Evolutionary conservation across 2,113 vertebrate species (phyloP).

Genomic region (Lepus europaeus): DNA sequence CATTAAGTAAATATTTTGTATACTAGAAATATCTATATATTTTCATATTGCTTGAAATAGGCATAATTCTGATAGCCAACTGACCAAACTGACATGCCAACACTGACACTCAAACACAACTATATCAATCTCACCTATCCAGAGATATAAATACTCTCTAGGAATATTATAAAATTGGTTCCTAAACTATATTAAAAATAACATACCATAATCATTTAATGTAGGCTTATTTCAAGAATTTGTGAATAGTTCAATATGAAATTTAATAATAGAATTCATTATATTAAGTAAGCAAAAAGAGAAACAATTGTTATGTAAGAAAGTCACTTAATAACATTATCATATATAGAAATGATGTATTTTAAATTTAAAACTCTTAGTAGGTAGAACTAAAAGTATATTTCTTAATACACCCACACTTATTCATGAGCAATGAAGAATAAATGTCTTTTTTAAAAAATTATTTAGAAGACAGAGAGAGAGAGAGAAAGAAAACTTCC

Average conservation of each 20-base stretch:
- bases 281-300: not conserved
- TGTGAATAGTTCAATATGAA: not conserved
- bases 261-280: conserved; percentile 30
- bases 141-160: not conserved
- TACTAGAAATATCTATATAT: conserved; percentile 40
- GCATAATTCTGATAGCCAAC: not conserved
- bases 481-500: no score
- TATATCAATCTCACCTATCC: not conserved
- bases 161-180: conserved; percentile 10
- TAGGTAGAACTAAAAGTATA: not conserved
- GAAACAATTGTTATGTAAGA: not conserved
- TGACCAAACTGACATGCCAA: not conserved
- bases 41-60: not conserved
- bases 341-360: not conserved
- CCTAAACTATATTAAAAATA: not conserved
- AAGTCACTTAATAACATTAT: not conserved
- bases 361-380: not conserved
- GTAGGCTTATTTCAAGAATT: not conserved
- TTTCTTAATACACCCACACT: not conserved
- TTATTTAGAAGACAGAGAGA: no score
- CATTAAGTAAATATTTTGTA: not conserved
- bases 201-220: not conserved
- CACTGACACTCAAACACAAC: not conserved
- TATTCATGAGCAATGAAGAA: conserved; percentile 11
- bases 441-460: not conserved